phyloP scores from a whole-genome alignment of 2,797 vertebrate genomes.

The Glossophaga mutica region DNA sequence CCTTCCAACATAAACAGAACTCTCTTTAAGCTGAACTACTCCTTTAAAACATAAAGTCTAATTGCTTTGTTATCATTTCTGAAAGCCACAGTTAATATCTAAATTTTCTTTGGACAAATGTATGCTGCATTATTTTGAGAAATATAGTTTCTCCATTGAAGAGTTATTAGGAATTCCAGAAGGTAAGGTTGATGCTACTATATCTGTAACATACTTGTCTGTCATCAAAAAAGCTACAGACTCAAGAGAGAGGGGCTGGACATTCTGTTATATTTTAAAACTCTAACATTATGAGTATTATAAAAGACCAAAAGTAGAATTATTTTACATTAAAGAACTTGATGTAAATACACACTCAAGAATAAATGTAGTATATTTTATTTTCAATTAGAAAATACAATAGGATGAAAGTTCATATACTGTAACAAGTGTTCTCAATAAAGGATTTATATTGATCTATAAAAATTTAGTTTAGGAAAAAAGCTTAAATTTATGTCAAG shows the following conservation, averaged over 20 bases:
- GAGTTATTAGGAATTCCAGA: neutral
- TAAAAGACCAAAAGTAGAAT: neutral
- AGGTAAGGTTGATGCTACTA: neutral
- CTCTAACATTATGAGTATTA: neutral
- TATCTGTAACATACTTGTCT: neutral
- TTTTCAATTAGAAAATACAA: conserved; percentile 15
- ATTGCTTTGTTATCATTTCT: neutral
- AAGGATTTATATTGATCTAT: neutral
- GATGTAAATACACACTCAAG: neutral
- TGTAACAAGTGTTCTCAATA: neutral
- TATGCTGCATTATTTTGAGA: neutral
- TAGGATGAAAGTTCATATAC: neutral
- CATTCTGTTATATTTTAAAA: neutral
- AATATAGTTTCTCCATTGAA: neutral
- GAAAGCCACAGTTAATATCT: neutral
- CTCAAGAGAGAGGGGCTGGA: neutral
- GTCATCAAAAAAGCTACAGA: neutral
- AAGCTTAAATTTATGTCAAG: neutral
- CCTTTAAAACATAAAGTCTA: neutral
- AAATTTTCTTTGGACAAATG: neutral
- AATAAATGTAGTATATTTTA: neutral
- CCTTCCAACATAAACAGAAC: neutral
- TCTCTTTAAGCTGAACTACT: neutral
- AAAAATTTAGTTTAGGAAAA: neutral
- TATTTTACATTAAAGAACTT: neutral